A percentile compares a stretch with the other conserved stretches of the same genome.
phyloP scores from a whole-genome alignment of 2,888 invertebrate genomes.

The Mongoloraphidia duomilia region DNA sequence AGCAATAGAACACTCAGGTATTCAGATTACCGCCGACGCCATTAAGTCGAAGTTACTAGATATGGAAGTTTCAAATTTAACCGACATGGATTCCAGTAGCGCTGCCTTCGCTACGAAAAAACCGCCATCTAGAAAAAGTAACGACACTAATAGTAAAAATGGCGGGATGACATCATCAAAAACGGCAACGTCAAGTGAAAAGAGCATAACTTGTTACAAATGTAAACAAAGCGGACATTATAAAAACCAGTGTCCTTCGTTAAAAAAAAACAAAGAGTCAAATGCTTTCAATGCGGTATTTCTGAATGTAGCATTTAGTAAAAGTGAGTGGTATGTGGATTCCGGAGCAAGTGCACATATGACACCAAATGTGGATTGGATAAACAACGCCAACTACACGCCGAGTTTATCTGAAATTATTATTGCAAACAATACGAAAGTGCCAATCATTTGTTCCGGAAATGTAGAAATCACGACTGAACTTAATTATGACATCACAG shows the following conservation, averaged over 20 bases:
- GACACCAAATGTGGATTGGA: constrained; percentile 6
- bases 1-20: constrained; percentile 18
- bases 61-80: constrained; percentile 8
- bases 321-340: constrained; percentile 1
- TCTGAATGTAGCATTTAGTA: background rate
- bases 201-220: background rate
- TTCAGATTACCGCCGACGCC: constrained; percentile 15
- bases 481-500: constrained; percentile 7
- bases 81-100: background rate
- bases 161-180: background rate
- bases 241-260: constrained; percentile 2
- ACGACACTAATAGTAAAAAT: background rate
- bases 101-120: background rate
- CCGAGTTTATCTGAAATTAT: constrained; percentile 10
- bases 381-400: background rate
- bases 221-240: constrained; percentile 6
- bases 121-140: background rate
- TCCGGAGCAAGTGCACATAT: too few species aligned
- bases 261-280: background rate
- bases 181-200: background rate
- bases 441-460: constrained; percentile 14
- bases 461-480: constrained; percentile 13
- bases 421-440: constrained; percentile 11
- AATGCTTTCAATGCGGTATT: constrained; percentile 2
- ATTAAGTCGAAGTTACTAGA: constrained; percentile 19